Conservation (phyloP, 1,140 invertebrate genomes). For the Halotydeus destructor region DNA sequence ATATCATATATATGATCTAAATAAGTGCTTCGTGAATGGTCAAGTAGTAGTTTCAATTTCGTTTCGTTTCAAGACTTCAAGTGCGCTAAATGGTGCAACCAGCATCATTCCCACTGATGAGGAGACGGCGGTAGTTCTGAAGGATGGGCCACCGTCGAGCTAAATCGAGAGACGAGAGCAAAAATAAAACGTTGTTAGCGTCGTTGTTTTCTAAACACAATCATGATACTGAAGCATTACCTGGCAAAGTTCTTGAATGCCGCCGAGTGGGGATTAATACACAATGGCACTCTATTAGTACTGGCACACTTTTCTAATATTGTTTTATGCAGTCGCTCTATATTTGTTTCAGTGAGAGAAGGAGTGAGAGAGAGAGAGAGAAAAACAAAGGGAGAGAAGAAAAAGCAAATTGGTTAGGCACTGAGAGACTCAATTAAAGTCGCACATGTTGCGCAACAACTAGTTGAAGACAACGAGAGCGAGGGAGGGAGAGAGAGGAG, state of each 20-base stretch:
- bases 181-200: constrained; percentile 7
- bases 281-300: constrained; percentile 70
- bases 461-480: too few species aligned
- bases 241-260: constrained; percentile 98
- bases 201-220: too few species aligned
- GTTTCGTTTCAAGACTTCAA: too few species aligned
- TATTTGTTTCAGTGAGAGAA: too few species aligned
- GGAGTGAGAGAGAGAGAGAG: constrained; percentile 33
- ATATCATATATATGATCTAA: too few species aligned
- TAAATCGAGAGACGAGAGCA: constrained; percentile 32
- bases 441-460: background rate
- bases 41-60: too few species aligned
- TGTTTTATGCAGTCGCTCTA: constrained; percentile 97
- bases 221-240: constrained; percentile 38
- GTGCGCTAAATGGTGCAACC: background rate
- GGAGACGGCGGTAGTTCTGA: constrained; percentile 90
- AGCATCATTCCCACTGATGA: constrained; percentile 72
- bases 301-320: constrained; percentile 85
- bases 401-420: constrained; percentile 6
- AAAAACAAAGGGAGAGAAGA: too few species aligned
- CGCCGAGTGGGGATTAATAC: constrained; percentile 96
- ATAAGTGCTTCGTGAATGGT: too few species aligned
- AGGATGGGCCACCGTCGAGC: constrained; percentile 87
- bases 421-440: constrained; percentile 16
- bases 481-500: too few species aligned